These are phyloP conservation scores for Styela clava DNA, from an alignment of 23 tunicate genomes.

Conservation along the genomic window DNA sequence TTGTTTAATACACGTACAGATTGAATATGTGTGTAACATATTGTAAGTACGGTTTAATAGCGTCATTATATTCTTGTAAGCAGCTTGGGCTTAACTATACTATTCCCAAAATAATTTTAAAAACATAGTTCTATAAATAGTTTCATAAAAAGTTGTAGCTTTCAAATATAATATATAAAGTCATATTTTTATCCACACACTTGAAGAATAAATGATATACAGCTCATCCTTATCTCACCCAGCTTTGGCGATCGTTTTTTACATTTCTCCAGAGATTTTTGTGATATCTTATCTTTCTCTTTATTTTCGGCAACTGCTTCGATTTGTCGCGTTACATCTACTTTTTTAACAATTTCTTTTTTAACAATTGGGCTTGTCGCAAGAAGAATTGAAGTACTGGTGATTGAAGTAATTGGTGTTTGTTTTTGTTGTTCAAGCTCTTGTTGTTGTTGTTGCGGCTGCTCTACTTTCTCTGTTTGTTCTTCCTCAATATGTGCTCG, in stretches of 20 bases:
- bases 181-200: too few species aligned
- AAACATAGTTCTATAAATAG: too few species aligned
- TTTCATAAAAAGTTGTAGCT: too few species aligned
- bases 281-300: background rate
- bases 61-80: too few species aligned
- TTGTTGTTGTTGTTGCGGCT: background rate
- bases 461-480: background rate
- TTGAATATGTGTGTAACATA: too few species aligned
- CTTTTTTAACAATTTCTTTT: background rate
- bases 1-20: too few species aligned
- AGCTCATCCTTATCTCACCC: too few species aligned
- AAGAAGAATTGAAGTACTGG: background rate
- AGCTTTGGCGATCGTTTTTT: conserved; percentile 11
- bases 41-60: too few species aligned
- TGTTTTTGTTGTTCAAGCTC: background rate
- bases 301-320: background rate
- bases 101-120: too few species aligned
- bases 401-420: background rate
- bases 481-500: background rate
- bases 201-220: too few species aligned
- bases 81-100: too few species aligned
- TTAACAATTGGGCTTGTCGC: background rate
- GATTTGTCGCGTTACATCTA: background rate
- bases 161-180: too few species aligned
- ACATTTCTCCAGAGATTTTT: background rate